These are phyloP conservation scores for Oxytorus armatus DNA, from an alignment of 2,888 invertebrate species.

Conservation along the genomic window DNA sequence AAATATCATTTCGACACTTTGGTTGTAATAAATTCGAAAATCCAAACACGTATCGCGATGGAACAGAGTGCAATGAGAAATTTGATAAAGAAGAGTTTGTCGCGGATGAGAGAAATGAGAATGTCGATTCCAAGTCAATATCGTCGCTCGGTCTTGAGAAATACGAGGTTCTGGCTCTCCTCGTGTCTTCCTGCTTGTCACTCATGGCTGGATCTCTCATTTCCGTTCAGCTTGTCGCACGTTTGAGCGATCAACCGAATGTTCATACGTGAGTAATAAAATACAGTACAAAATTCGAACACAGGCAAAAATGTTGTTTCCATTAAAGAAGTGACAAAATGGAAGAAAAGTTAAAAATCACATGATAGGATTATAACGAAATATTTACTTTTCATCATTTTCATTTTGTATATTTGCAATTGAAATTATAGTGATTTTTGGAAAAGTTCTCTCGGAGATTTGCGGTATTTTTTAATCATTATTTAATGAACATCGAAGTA, in stretches of 20 bases:
- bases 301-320: background rate
- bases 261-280: constrained; percentile 73
- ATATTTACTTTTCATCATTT: too few relatives aligned
- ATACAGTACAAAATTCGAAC: background rate
- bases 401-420: too few relatives aligned
- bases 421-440: too few relatives aligned
- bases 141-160: constrained; percentile 71
- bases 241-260: constrained; percentile 69
- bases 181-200: constrained; percentile 71
- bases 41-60: constrained; percentile 6
- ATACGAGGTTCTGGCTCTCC: constrained; percentile 74
- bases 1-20: constrained; percentile 32
- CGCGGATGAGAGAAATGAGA: constrained; percentile 23
- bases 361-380: too few relatives aligned
- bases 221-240: constrained; percentile 65
- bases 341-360: too few relatives aligned
- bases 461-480: too few relatives aligned
- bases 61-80: constrained; percentile 17
- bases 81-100: constrained; percentile 5
- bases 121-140: constrained; percentile 47
- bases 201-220: constrained; percentile 68
- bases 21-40: constrained; percentile 7
- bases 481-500: too few relatives aligned
- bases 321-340: too few relatives aligned
- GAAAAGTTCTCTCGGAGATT: too few relatives aligned